Evolutionary conservation across 2,113 vertebrate genomes (phyloP).

Genomic region (Grus americana): DNA sequence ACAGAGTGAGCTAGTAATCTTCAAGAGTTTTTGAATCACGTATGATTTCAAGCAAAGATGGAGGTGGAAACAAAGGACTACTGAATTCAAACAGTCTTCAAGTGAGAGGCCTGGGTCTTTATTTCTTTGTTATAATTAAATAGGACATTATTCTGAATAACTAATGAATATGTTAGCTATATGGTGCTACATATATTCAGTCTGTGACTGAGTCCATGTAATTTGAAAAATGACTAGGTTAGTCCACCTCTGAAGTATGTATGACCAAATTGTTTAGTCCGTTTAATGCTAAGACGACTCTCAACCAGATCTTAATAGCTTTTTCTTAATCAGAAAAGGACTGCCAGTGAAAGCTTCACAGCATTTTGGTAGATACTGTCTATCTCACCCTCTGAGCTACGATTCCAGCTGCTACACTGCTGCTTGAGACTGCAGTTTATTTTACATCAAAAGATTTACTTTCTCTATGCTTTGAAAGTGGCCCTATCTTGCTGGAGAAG

Average conservation of each 20-base stretch:
- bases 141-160: not conserved
- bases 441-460: not conserved
- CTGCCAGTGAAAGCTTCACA: not conserved
- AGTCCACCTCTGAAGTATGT: not conserved
- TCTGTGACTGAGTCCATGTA: not conserved
- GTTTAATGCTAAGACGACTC: not conserved
- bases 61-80: not conserved
- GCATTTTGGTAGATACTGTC: not conserved
- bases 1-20: not conserved
- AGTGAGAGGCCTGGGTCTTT: not conserved
- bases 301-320: not conserved
- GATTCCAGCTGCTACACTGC: not conserved
- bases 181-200: not conserved
- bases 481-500: not conserved
- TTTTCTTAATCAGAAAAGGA: not conserved
- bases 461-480: not conserved
- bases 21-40: not conserved
- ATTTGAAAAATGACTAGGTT: not conserved
- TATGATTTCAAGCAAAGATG: not conserved
- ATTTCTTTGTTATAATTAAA: not conserved
- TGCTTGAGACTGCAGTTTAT: not conserved
- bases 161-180: not conserved
- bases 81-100: not conserved
- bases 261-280: not conserved
- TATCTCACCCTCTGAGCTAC: not conserved